Evolutionary conservation across 2,113 vertebrate genomes (phyloP).

Genomic region (Corythornis madagascariensis): DNA sequence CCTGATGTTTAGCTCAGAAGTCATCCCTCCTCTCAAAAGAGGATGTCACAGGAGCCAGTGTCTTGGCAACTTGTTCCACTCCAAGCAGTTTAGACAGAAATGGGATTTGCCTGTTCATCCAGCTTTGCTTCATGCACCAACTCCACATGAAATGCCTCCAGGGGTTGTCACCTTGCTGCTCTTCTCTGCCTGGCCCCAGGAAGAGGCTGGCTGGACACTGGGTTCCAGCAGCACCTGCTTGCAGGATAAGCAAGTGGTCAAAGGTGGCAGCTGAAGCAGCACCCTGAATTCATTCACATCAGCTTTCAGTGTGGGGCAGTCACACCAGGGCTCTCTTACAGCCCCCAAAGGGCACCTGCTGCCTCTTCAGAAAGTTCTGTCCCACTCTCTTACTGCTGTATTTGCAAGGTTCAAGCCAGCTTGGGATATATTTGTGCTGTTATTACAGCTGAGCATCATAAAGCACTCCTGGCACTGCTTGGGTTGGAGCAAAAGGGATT

Average conservation of each 20-base stretch:
- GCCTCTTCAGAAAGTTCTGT: neutral
- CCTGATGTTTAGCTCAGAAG: neutral
- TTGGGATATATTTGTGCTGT: neutral
- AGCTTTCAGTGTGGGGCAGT: neutral
- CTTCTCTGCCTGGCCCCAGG: neutral
- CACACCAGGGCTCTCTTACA: neutral
- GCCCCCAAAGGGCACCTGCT: neutral
- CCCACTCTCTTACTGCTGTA: neutral
- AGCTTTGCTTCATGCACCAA: neutral
- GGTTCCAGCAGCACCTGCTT: rapidly evolving
- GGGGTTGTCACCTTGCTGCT: neutral
- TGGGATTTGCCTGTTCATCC: neutral
- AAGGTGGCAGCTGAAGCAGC: neutral
- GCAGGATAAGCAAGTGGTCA: rapidly evolving
- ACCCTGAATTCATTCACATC: neutral
- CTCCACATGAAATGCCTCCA: neutral
- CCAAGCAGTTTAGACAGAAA: conserved; percentile 35
- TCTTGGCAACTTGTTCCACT: neutral
- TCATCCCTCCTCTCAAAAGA: neutral
- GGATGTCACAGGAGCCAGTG: neutral
- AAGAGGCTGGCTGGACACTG: neutral
- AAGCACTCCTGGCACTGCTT: neutral
- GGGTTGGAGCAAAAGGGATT: neutral
- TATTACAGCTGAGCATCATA: neutral
- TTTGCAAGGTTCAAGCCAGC: neutral